Conservation (phyloP, 2,888 invertebrate genomes). For the Acanthococcus lagerstroemiae region DNA sequence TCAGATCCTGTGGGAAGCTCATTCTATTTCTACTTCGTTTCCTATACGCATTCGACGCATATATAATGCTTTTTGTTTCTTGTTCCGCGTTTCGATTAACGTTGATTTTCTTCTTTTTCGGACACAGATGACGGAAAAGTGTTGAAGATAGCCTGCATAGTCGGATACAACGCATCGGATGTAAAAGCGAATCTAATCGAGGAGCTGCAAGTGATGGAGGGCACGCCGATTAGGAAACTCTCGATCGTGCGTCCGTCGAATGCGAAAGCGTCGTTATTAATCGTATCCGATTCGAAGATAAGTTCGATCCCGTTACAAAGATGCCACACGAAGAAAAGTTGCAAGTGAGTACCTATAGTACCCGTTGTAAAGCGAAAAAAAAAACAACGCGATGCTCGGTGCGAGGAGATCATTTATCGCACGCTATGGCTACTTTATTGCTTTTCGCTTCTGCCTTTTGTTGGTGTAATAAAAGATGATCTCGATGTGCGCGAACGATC, state of each 20-base stretch:
- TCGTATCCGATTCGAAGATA: slow-evolving; percentile 65
- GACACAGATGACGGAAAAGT: slow-evolving; percentile 76
- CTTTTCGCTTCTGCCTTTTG: too few relatives aligned
- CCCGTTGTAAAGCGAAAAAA: too few relatives aligned
- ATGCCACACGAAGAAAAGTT: slow-evolving; percentile 47
- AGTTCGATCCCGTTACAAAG: slow-evolving; percentile 76
- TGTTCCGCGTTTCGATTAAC: too few relatives aligned
- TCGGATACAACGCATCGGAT: slow-evolving; percentile 47
- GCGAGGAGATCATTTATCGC: too few relatives aligned
- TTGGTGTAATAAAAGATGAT: too few relatives aligned
- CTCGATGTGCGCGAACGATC: too few relatives aligned
- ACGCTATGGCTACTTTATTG: too few relatives aligned
- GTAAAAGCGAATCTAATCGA: slow-evolving; percentile 60
- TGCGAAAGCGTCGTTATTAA: slow-evolving; percentile 14
- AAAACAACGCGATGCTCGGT: too few relatives aligned
- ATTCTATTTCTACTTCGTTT: too few relatives aligned
- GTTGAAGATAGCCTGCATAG: slow-evolving; percentile 58
- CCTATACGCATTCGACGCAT: too few relatives aligned
- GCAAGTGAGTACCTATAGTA: slow-evolving; percentile 40
- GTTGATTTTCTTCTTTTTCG: neutral
- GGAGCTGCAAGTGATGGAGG: slow-evolving; percentile 65
- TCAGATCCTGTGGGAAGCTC: too few relatives aligned
- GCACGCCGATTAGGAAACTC: slow-evolving; percentile 63
- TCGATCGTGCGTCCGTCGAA: slow-evolving; percentile 47
- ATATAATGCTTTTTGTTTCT: too few relatives aligned